Evolutionary conservation across 2,113 vertebrate species (phyloP).

Genomic region (Lophotis ruficrista): DNA sequence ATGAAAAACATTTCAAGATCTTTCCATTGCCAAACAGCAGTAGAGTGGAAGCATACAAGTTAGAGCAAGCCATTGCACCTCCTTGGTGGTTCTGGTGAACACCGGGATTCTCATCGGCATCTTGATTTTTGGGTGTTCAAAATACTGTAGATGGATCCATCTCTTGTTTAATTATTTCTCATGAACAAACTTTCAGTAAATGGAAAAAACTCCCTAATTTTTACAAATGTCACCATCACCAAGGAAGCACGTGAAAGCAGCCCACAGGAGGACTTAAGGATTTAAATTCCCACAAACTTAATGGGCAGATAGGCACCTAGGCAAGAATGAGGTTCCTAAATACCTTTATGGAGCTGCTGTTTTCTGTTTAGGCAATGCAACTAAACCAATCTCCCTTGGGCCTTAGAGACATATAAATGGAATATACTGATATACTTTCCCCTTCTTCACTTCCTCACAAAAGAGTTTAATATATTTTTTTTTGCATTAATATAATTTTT

Average conservation of each 20-base stretch:
- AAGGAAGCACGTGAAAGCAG: background rate
- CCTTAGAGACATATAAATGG: background rate
- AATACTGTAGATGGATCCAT: rapidly evolving
- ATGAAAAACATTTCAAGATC: background rate
- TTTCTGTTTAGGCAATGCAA: background rate
- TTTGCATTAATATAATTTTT: background rate
- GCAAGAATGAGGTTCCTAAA: background rate
- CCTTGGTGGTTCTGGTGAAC: background rate
- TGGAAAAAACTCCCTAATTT: rapidly evolving
- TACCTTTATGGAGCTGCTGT: background rate
- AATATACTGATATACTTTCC: background rate
- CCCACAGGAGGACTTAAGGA: background rate
- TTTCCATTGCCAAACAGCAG: background rate
- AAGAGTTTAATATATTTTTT: background rate
- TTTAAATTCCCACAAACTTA: background rate
- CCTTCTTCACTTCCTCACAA: background rate
- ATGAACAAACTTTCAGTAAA: background rate
- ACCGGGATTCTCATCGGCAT: background rate
- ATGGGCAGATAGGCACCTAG: background rate
- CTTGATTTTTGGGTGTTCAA: background rate
- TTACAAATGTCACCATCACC: background rate
- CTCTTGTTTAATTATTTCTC: background rate
- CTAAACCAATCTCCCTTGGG: background rate
- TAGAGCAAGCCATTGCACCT: background rate
- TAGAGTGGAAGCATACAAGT: background rate